Evolutionary conservation across 2,888 invertebrate genomes (phyloP).

Genomic region (Lingula anatina): DNA sequence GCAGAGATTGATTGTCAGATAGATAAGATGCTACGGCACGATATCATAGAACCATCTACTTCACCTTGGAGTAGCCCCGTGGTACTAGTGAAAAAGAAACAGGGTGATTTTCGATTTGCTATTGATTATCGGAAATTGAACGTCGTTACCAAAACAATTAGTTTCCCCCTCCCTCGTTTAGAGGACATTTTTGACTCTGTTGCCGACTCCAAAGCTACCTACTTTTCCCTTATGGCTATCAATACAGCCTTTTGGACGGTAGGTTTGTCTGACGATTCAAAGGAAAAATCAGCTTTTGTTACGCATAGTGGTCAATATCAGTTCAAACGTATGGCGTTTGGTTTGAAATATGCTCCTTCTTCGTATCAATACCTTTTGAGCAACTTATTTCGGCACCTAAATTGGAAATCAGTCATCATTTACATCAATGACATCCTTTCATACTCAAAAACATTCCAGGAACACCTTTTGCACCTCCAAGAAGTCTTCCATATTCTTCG

Average conservation of each 20-base stretch:
- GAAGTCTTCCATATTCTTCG: neutral
- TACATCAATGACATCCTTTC: constrained; percentile 6
- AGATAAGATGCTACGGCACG: constrained; percentile 10
- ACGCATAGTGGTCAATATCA: no score
- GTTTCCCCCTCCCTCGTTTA: constrained; percentile 7
- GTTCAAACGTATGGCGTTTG: no score
- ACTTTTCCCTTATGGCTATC: constrained; percentile 6
- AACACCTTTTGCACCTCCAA: no score
- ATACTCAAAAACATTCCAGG: neutral
- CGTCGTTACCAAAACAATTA: constrained; percentile 2
- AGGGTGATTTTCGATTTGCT: constrained; percentile 4
- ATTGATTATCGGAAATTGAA: constrained; percentile 6
- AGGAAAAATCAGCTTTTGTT: no score
- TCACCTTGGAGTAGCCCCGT: constrained; percentile 6
- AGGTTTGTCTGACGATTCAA: neutral
- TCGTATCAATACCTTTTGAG: constrained; percentile 1
- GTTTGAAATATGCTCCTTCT: constrained; percentile 1
- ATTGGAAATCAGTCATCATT: constrained; percentile 7
- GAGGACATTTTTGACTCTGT: constrained; percentile 8
- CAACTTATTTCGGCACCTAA: no score
- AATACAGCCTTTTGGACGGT: constrained; percentile 2
- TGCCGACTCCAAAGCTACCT: constrained; percentile 7
- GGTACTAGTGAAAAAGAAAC: constrained; percentile 1
- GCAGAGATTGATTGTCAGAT: constrained; percentile 3
- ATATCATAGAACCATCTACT: constrained; percentile 11